Base-by-base conservation (phyloP, 2,888 invertebrate species). In the Herminia tarsipennalis region DNA sequence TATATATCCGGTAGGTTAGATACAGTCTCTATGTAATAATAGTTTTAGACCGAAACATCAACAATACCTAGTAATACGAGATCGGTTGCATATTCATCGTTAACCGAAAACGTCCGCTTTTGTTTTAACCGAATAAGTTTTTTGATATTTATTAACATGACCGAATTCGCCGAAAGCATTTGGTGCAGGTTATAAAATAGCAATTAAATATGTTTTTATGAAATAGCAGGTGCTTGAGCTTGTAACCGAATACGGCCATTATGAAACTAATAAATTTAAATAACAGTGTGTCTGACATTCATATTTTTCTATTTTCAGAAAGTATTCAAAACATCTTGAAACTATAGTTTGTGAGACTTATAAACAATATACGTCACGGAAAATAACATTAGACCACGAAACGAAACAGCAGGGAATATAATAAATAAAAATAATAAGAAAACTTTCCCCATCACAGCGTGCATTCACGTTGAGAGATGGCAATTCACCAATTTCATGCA, bases 341-440 rank as follows among this genome's bases (percentile, higher is more conserved):
- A 25, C 20, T 24, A 27, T 8, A 39, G 29, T 29, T 18, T 10
- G 10, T 5, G n/a, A 35, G 9, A 27, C 13, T 40, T 28, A 27
- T 36, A 50, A 20, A 25, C 34, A 58, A 36, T 34, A 42, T 8
- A 36, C 40, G 22, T 35, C 34, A 41, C 13, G 33, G 50, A 54
- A 42, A 53, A 60, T 61, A 67, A 71, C 62, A 70, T 73, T 74
- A 73, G 29, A 73, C 64, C 58, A 62, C 73, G n/a, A n/a, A n/a
- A 59, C 65, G 46, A 75, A 80, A 67, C 83, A 81, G 82, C 81
- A 66, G 84, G 81, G 75, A 76, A 80, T 73, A 75, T 80, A 85
- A 88, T 89, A 90, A 88, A 89, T 85, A 89, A 87, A 85, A 88
- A 86, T 88, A 88, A 88, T 88, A 88, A 83, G 84, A 84, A 90